Conservation (phyloP, 2,113 vertebrate species). For the Malaclemys terrapin region DNA sequence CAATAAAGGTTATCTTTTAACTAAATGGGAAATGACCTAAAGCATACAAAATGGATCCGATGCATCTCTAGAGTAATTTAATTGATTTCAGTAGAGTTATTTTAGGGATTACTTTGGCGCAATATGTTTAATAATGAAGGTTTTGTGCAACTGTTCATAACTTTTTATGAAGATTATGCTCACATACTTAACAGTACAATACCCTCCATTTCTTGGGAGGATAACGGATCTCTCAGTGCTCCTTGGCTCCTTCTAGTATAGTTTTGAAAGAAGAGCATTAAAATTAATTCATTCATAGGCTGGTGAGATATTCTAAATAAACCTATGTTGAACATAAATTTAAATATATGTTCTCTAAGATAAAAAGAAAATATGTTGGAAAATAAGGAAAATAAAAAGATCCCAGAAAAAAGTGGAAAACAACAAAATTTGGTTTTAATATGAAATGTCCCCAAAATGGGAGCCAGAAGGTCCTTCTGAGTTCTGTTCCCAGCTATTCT, state of each 20-base stretch:
- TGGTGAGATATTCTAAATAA: constrained; percentile 21
- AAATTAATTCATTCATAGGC: neutral
- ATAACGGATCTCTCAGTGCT: constrained; percentile 4
- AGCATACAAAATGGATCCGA: neutral
- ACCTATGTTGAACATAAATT: neutral
- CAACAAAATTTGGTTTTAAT: neutral
- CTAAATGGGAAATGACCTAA: neutral
- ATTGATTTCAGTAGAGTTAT: neutral
- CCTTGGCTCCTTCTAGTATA: neutral
- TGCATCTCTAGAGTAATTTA: neutral
- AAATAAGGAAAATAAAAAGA: neutral
- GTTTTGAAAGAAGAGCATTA: neutral
- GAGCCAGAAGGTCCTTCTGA: neutral
- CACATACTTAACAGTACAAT: constrained; percentile 5
- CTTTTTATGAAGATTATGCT: constrained; percentile 29
- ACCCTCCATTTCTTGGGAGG: constrained; percentile 22
- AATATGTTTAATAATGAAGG: neutral
- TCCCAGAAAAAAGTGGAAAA: neutral
- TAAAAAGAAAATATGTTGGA: neutral
- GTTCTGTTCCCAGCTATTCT: neutral
- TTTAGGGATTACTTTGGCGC: constrained; percentile 27
- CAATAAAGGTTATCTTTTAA: neutral
- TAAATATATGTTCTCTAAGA: neutral
- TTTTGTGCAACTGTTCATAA: constrained; percentile 32
- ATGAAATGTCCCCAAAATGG: neutral